Base-by-base conservation (phyloP, 2,113 vertebrate genomes). In the Corvus hawaiiensis region DNA sequence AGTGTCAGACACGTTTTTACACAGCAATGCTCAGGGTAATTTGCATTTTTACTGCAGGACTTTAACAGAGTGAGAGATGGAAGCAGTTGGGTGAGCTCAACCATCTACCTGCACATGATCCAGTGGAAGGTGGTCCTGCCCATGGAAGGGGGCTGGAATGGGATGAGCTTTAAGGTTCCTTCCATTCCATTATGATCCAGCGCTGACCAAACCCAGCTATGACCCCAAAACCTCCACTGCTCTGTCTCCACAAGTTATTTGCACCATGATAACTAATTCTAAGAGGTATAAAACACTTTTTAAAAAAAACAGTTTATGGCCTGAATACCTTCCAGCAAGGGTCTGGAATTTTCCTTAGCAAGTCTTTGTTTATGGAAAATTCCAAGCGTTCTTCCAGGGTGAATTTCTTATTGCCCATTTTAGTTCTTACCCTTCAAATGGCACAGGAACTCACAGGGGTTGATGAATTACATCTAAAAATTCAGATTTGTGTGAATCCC, bases 1-100 rank as follows among this genome's bases (percentile, higher is more conserved):
- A 4, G 26, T 1, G 44, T 3, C 17, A 30, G 39, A 4, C 3
- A 7, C 2, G 0, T 16, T 71, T 84, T 63, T 16, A 20, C 20
- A 54, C 26, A 92, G 33, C 19, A 39, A 1, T 2, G 3, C 32
- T 17, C 27, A 3, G 21, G 10, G 48, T 33, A 7, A 61, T 56
- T 33, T 33, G 49, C 4, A 62, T 1, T 51, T 62, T 62, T 46
- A 49, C 9, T 58, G 24, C 35, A 77, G 15, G 85, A 43, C 30
- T 52, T 62, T 0, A 27, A 8, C 1, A 43, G 18, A 55, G 26
- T 18, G 41, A 83, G 46, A 30, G 63, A 15, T 4, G 32, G 58
- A 64, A 84, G 71, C 37, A 58, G 33, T 2, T 88, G 67, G 33
- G 35, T 33, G 84, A 76, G 39, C 44, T 48, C 67, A 55, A 37